A percentile compares a stretch with the other conserved stretches of the same genome.
These are phyloP conservation scores for Papilio protenor DNA, from an alignment of 2,888 invertebrate species.

Conservation along the genomic window DNA sequence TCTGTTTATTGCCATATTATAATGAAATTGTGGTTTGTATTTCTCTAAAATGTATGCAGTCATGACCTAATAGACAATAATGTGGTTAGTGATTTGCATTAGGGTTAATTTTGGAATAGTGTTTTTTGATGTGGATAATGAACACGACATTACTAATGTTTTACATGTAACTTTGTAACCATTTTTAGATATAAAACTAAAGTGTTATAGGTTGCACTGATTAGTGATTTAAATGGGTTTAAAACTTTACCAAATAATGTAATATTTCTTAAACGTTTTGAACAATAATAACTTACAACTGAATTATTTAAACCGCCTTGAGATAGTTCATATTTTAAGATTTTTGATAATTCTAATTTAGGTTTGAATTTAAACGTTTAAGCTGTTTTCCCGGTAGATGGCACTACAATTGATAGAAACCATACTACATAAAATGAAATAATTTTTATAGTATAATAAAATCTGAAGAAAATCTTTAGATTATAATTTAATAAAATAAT, in stretches of 20 bases:
- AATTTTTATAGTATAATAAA: too few species aligned
- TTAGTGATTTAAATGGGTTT: too few species aligned
- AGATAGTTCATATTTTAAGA: not conserved
- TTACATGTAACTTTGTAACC: not conserved
- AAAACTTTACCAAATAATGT: too few species aligned
- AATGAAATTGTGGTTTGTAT: slow-evolving; percentile 53
- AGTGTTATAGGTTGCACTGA: too few species aligned
- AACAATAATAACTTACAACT: not conserved
- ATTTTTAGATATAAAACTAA: not conserved
- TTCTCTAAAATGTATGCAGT: slow-evolving; percentile 67
- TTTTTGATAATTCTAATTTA: too few species aligned
- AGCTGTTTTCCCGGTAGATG: too few species aligned
- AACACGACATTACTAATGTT: not conserved
- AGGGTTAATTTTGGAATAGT: slow-evolving; percentile 65
- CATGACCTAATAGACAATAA: slow-evolving; percentile 72
- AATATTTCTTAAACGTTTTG: not conserved
- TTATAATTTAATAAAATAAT: too few species aligned
- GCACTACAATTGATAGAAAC: too few species aligned
- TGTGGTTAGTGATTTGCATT: slow-evolving; percentile 62
- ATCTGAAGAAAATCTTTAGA: too few species aligned
- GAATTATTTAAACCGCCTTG: not conserved
- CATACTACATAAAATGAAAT: too few species aligned
- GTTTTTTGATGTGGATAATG: slow-evolving; percentile 24
- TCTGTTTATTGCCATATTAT: slow-evolving; percentile 44
- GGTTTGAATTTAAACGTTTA: too few species aligned